Base-by-base conservation (phyloP, 2,797 vertebrate species). In the Amblyopsis hoosieri region DNA sequence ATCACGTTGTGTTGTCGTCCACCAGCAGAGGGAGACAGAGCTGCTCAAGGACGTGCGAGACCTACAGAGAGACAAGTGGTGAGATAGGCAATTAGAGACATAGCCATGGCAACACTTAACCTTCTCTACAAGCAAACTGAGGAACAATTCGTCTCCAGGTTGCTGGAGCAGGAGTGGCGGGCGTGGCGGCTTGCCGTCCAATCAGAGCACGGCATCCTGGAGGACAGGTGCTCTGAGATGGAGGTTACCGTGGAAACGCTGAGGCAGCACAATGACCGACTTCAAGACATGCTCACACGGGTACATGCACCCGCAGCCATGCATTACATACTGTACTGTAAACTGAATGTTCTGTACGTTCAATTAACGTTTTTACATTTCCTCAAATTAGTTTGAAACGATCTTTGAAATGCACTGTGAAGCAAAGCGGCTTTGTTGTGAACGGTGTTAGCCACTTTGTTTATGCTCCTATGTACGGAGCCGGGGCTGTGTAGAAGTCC, bases 171-270 rank as follows among this genome's bases (percentile, higher is more conserved):
- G 64, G 84, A 94, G 66, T 74, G 97, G 67, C 86, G 87, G 37
- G 87, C 64, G 9, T 93, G 88, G 93, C 92, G 85, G 64, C 69
- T 89, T 7, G 79, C 92, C 4, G 74, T 94, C 47, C 90, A 91
- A 80, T 88, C 92, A 29, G 88, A 94, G 53, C 90, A 90, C 1
- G 67, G 84, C 48, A 67, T 75, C 66, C 90, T 97, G 67, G 90
- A 95, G 83, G 89, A 93, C 70, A 92, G 86, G 79, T 93, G 79
- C 59, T 77, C 75, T 3, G 80, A 87, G 76, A 87, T 95, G 81
- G 94, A 96, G 82, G 85, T 86, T 53, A 91, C 91, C 71, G 84
- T 97, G 82, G 89, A 89, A 37, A 80, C 79, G 0, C 81, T 96
- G 64, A 90, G 59, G 54, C 71, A 75, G 50, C 89, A 90, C 62